Evolutionary conservation across 2,888 invertebrate genomes (phyloP).

Genomic region (Lomographa bimaculata): DNA sequence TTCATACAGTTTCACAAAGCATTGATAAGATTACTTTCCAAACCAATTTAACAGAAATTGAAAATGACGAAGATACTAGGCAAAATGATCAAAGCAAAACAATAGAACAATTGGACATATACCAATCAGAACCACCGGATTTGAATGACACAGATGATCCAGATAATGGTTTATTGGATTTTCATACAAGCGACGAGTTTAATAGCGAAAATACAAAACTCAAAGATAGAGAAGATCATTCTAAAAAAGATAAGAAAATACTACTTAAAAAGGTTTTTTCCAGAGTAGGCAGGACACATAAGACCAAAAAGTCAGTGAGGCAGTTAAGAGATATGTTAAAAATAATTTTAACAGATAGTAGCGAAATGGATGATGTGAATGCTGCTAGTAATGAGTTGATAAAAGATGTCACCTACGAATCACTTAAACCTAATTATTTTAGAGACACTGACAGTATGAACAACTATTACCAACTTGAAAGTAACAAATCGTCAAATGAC

Average conservation of each 20-base stretch:
- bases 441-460: constrained; percentile 53
- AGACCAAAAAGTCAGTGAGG: constrained; percentile 46
- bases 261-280: constrained; percentile 55
- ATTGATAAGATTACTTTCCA: constrained; percentile 20
- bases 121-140: constrained; percentile 23
- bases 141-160: constrained; percentile 29
- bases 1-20: constrained; percentile 26
- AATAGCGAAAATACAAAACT: too few species aligned
- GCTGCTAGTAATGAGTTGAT: constrained; percentile 40
- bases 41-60: too few species aligned
- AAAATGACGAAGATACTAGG: too few species aligned
- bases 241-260: constrained; percentile 52
- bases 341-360: constrained; percentile 56
- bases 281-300: constrained; percentile 43
- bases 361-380: constrained; percentile 43
- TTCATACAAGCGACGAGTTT: constrained; percentile 33
- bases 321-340: constrained; percentile 51
- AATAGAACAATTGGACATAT: constrained; percentile 19
- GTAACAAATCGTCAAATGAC: constrained; percentile 30
- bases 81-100: constrained; percentile 22
- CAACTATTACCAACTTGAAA: constrained; percentile 48
- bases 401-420: constrained; percentile 48
- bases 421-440: constrained; percentile 47
- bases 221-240: too few species aligned
- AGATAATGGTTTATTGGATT: constrained; percentile 28